Conservation (phyloP, 1,140 invertebrate genomes). For the Laupala kohalensis region DNA sequence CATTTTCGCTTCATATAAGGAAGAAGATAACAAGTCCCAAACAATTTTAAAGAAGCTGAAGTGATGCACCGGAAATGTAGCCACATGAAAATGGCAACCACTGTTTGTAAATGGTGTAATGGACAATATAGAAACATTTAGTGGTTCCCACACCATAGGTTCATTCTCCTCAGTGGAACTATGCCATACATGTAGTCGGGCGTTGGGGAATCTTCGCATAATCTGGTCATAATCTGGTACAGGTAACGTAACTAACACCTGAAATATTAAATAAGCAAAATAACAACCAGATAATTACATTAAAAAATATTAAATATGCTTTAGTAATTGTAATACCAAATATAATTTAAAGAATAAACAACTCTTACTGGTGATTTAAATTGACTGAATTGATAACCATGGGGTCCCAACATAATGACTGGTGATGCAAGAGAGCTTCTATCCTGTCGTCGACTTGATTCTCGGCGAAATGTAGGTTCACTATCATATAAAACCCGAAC, state of each 20-base stretch:
- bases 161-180: conserved; percentile 19
- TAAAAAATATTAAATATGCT: neutral
- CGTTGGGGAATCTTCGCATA: conserved; percentile 8
- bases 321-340: conserved; percentile 5
- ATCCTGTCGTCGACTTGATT: neutral
- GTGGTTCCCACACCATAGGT: conserved; percentile 16
- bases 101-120: neutral
- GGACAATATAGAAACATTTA: conserved; percentile 11
- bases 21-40: conserved; percentile 20
- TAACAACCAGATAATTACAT: neutral
- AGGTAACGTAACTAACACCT: conserved; percentile 14
- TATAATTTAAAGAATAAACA: conserved; percentile 4
- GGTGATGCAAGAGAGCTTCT: conserved; percentile 20
- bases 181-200: conserved; percentile 18
- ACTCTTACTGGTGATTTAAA: conserved; percentile 16
- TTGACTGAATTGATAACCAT: conserved; percentile 20
- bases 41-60: conserved; percentile 23
- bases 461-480: conserved; percentile 1
- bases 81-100: conserved; percentile 4
- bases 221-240: conserved; percentile 20
- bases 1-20: conserved; percentile 20
- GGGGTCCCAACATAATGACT: conserved; percentile 22
- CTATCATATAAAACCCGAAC: conserved; percentile 20
- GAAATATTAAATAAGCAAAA: neutral
- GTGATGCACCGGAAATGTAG: conserved; percentile 21